Evolutionary conservation across 2,888 invertebrate species (phyloP).

Genomic region (Adelognathus sp.): DNA sequence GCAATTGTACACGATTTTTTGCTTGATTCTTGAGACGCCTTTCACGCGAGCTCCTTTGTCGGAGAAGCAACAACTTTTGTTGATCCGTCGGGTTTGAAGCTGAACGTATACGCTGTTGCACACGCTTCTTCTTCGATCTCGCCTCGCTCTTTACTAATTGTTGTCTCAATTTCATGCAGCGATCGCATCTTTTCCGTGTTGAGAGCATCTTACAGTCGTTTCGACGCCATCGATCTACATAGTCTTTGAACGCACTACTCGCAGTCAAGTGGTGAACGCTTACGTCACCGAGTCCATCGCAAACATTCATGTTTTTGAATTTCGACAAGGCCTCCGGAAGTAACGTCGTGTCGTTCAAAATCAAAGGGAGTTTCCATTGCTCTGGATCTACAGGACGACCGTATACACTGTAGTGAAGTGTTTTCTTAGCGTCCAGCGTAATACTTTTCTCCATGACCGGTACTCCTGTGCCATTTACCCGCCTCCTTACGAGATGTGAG

Average conservation of each 20-base stretch:
- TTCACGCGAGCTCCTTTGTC: neutral
- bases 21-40: conserved; percentile 7
- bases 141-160: neutral
- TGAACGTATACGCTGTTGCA: neutral
- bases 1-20: neutral
- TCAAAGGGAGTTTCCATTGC: neutral
- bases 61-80: too few species aligned
- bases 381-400: conserved; percentile 18
- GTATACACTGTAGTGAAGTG: conserved; percentile 12
- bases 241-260: conserved; percentile 28
- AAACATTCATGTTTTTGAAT: conserved; percentile 22
- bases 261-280: conserved; percentile 12
- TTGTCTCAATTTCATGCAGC: conserved; percentile 22
- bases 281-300: conserved; percentile 13
- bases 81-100: conserved; percentile 10
- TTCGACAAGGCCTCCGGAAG: conserved; percentile 4
- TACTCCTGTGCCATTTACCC: neutral
- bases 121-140: neutral
- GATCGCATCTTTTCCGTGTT: conserved; percentile 29
- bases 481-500: neutral
- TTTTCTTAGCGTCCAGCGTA: neutral
- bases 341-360: neutral
- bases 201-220: conserved; percentile 35
- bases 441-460: conserved; percentile 3
- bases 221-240: conserved; percentile 20